A percentile compares a stretch with the other conserved stretches of the same genome.
Conservation (phyloP, 2,888 invertebrate species). For the Punctoribates punctum region DNA sequence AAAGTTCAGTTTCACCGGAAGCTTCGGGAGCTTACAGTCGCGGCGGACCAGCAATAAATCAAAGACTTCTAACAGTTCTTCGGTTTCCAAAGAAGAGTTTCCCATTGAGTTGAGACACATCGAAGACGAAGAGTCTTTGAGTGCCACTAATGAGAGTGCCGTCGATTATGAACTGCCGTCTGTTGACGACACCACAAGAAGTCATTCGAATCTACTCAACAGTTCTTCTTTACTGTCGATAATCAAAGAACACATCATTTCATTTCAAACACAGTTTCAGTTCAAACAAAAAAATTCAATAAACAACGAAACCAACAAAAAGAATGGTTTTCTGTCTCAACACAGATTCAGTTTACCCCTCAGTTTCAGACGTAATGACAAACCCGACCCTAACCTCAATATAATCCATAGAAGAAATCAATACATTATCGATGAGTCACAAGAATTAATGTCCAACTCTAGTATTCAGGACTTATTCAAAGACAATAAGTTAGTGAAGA, state of each 20-base stretch:
- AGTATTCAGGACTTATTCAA: not conserved
- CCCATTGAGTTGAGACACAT: conserved; percentile 81
- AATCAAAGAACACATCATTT: conserved; percentile 40
- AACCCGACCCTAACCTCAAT: not conserved
- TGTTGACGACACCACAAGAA: conserved; percentile 17
- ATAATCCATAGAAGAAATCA: not conserved
- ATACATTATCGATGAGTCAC: conserved; percentile 10
- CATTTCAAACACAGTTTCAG: conserved; percentile 28
- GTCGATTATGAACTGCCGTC: not conserved
- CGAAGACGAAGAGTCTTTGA: conserved; percentile 54
- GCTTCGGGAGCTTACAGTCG: conserved; percentile 35
- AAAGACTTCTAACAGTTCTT: conserved; percentile 23
- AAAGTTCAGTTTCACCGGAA: conserved; percentile 49
- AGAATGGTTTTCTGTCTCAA: conserved; percentile 17
- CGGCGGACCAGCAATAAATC: conserved; percentile 19
- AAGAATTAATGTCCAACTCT: not conserved
- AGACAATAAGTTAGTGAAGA: not conserved
- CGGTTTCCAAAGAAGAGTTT: conserved; percentile 65
- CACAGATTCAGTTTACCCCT: conserved; percentile 43
- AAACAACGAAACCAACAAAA: conserved; percentile 20
- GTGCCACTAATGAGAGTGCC: conserved; percentile 16
- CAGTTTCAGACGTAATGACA: conserved; percentile 27
- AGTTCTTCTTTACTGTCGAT: conserved; percentile 38
- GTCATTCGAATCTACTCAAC: conserved; percentile 10
- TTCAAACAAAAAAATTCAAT: conserved; percentile 27